Percentiles rank a stretch among this genome's conserved stretches.
phyloP scores from a whole-genome alignment of 2,888 invertebrate species.

The Eupithecia vulgata region DNA sequence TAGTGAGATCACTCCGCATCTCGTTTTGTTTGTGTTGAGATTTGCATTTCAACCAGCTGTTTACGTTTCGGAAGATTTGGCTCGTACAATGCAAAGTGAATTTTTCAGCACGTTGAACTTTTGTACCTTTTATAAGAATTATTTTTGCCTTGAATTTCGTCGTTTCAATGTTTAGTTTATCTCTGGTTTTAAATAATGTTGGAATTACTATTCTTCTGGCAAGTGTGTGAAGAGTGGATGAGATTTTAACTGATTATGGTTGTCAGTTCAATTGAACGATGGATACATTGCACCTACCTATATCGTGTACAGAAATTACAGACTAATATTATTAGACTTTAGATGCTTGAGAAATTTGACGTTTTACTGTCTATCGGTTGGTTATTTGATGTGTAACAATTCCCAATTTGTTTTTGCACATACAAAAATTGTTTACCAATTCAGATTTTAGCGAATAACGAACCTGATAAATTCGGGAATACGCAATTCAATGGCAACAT shows the following conservation, averaged over 20 bases:
- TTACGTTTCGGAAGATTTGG: constrained; percentile 45
- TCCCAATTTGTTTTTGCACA: neutral
- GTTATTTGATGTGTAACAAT: neutral
- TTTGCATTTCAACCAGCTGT: constrained; percentile 56
- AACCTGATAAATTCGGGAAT: constrained; percentile 30
- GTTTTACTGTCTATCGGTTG: neutral
- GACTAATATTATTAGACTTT: neutral
- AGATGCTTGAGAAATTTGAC: neutral
- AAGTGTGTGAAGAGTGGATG: neutral
- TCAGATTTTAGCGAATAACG: constrained; percentile 2
- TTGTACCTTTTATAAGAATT: neutral
- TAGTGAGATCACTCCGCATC: constrained; percentile 71
- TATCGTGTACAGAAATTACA: neutral
- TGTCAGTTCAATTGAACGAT: neutral
- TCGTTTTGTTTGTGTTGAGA: constrained; percentile 55
- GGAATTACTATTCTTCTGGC: neutral
- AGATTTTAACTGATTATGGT: neutral
- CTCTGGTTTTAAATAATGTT: neutral
- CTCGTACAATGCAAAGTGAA: neutral
- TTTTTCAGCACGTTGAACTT: neutral
- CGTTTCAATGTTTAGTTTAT: neutral
- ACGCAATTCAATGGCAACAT: constrained; percentile 38
- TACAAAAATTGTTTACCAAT: neutral
- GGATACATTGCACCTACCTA: neutral
- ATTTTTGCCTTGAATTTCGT: neutral